A percentile compares a stretch with the other conserved stretches of the same genome.
Conservation (phyloP, 2,797 vertebrate genomes). For the Microctenopoma lineatum region DNA sequence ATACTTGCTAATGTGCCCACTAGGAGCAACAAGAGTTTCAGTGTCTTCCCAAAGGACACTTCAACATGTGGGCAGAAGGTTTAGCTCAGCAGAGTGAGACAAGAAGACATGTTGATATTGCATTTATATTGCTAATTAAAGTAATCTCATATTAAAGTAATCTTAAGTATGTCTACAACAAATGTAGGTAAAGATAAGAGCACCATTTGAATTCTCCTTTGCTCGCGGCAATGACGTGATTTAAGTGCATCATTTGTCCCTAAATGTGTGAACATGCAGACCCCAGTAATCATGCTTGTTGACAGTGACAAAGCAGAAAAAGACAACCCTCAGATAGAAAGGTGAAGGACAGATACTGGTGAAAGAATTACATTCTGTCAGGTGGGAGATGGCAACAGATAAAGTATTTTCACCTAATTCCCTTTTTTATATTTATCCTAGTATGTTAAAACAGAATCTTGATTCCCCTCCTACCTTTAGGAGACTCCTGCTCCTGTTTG, state of each 20-base stretch:
- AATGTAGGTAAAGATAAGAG: too few relatives aligned
- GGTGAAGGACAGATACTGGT: background rate
- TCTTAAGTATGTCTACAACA: too few relatives aligned
- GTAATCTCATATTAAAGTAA: background rate
- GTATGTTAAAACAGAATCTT: slow-evolving; percentile 1
- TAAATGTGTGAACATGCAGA: background rate
- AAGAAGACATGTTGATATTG: background rate
- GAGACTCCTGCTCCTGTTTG: background rate
- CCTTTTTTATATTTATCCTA: background rate
- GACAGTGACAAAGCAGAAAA: slow-evolving; percentile 27
- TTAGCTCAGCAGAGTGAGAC: too few relatives aligned
- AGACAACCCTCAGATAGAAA: slow-evolving; percentile 16
- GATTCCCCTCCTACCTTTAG: background rate
- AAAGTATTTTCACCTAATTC: slow-evolving; percentile 3
- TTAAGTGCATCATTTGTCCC: slow-evolving; percentile 10
- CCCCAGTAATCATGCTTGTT: background rate
- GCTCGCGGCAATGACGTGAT: background rate
- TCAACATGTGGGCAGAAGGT: background rate
- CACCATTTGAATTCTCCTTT: too few relatives aligned
- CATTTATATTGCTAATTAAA: background rate
- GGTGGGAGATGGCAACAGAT: background rate
- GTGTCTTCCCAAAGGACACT: background rate
- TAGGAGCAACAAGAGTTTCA: too few relatives aligned
- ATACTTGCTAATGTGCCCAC: too few relatives aligned
- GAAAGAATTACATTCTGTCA: background rate